Base-by-base conservation (phyloP, 2,113 vertebrate species). In the Thalassarche chlororhynchos region DNA sequence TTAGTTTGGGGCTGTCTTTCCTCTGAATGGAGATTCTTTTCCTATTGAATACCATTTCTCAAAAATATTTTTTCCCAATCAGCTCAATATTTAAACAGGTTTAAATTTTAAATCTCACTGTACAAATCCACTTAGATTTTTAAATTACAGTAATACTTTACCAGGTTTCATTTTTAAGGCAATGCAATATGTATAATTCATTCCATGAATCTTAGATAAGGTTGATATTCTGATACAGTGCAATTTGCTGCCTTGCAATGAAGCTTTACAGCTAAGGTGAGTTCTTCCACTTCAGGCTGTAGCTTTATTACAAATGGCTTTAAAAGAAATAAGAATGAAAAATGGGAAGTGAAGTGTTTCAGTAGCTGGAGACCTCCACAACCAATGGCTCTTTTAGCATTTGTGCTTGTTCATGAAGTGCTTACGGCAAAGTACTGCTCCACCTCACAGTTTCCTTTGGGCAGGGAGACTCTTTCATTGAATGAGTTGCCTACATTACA, bases 61-160 rank as follows among this genome's bases (percentile, higher is more conserved):
- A 98, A 95, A 98, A 98, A 85, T 96, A 92, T 40, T 97, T 98
- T 66, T 94, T 84, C 60, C 60, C 80, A 94, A 98, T 98, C 97
- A 96, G 75, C 57, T 98, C 98, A 98, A 98, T 98, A 98, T 98
- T 98, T 98, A 98, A 98, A 98, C 93, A 97, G 91, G 90, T 98
- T 98, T 98, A 98, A 98, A 98, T 95, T 98, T 98, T 98, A 98
- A 98, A 98, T 98, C 97, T 98, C 87, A 91, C 95, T 96, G 91
- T 98, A 98, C 96, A 98, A 98, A 98, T 96, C 95, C 96, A 79
- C 40, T 98, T 97, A 98, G 98, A 97, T 98, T 98, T 98, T 98
- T 91, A 98, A 98, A 98, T 98, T 98, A 97, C 97, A 97, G 97
- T 98, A 98, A 98, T 98, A 98, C 90, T 98, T 98, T 98, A 98